Conservation (phyloP, 1,140 invertebrate genomes). For the Drosophila setifemur region DNA sequence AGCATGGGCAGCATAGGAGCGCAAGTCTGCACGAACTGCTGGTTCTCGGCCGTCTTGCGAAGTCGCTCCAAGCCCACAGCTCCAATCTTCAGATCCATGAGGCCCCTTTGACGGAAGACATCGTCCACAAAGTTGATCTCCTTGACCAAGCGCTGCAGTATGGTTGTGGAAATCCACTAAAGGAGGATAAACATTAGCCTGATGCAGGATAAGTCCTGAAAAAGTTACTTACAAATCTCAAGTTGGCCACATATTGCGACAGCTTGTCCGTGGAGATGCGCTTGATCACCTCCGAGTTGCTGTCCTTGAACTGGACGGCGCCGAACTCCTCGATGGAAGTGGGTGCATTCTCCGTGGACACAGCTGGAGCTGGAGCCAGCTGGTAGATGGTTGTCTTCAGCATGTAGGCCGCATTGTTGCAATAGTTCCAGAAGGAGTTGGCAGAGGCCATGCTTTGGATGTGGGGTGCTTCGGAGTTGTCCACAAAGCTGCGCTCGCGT, state of each 20-base stretch:
- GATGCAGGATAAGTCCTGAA: rapidly evolving
- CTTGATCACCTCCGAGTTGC: constrained; percentile 77
- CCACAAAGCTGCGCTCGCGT: constrained; percentile 57
- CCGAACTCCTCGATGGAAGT: constrained; percentile 69
- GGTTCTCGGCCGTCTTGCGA: constrained; percentile 86
- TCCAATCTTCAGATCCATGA: constrained; percentile 88
- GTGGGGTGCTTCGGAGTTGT: constrained; percentile 38
- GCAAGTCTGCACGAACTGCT: constrained; percentile 85
- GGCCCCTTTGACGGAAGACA: constrained; percentile 86
- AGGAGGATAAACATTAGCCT: not conserved
- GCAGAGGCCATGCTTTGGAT: constrained; percentile 39
- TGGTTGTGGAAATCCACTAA: constrained; percentile 91
- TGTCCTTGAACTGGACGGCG: constrained; percentile 61
- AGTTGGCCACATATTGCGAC: constrained; percentile 74
- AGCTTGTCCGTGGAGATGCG: constrained; percentile 74
- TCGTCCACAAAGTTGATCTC: constrained; percentile 89
- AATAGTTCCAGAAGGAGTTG: constrained; percentile 81
- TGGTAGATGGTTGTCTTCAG: constrained; percentile 77
- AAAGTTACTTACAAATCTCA: constrained; percentile 61
- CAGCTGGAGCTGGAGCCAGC: constrained; percentile 56
- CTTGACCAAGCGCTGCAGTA: constrained; percentile 86
- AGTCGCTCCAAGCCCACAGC: constrained; percentile 87
- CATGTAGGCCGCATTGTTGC: constrained; percentile 73
- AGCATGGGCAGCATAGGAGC: constrained; percentile 88
- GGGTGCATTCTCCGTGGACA: constrained; percentile 64